phyloP scores from a whole-genome alignment of 2,797 vertebrate genomes.

The Dendrocincla fuliginosa region DNA sequence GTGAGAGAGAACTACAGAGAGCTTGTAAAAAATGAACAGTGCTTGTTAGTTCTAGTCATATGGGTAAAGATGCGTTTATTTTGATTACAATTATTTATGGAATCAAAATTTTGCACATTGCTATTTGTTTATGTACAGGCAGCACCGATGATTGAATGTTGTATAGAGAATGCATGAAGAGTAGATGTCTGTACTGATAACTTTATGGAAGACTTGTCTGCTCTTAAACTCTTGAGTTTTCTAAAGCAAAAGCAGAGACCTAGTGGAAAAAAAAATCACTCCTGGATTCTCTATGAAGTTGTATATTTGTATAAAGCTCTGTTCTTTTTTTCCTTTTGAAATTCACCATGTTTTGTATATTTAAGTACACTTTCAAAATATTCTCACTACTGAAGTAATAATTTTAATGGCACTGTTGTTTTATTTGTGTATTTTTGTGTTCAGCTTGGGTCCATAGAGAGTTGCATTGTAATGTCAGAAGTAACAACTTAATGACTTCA shows the following conservation, averaged over 20 bases:
- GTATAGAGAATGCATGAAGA: background rate
- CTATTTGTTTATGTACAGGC: background rate
- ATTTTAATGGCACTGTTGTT: background rate
- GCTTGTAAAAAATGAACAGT: background rate
- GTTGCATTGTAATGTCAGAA: background rate
- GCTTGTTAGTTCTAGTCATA: background rate
- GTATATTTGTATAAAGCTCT: background rate
- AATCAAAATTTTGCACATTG: background rate
- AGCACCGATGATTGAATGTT: background rate
- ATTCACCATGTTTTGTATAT: background rate
- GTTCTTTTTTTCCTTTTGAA: background rate
- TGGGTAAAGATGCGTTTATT: background rate
- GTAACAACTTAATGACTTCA: background rate
- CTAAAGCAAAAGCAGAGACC: background rate
- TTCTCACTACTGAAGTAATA: background rate
- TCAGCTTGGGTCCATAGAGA: background rate
- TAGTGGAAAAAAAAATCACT: background rate
- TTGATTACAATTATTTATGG: background rate
- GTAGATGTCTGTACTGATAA: background rate
- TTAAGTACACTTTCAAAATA: background rate
- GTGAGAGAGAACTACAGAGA: background rate
- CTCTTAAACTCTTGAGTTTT: background rate
- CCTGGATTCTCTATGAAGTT: background rate
- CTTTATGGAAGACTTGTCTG: background rate
- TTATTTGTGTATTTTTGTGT: background rate